Conservation (phyloP, 2,113 vertebrate genomes). For the Microcebus griseorufus region DNA sequence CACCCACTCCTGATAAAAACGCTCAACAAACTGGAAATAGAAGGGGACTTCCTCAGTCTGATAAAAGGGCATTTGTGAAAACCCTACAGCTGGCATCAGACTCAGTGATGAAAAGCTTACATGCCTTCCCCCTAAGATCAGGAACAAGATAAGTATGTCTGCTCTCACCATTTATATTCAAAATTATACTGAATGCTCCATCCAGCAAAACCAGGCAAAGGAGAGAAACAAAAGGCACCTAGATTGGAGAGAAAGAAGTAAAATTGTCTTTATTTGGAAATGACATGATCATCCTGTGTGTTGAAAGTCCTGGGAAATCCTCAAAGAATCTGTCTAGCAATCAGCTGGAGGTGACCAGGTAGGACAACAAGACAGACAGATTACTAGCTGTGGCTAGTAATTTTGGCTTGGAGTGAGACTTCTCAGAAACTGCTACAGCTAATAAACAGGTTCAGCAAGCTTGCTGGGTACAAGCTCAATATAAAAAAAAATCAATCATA, state of each 20-base stretch:
- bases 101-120: not conserved
- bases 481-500: not conserved
- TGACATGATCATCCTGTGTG: not conserved
- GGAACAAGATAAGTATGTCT: not conserved
- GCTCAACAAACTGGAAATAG: not conserved
- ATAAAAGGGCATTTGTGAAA: not conserved
- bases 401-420: not conserved
- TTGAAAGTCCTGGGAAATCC: not conserved
- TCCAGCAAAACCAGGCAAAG: not conserved
- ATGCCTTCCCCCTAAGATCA: not conserved
- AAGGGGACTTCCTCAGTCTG: not conserved
- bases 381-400: not conserved
- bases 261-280: not conserved
- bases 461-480: not conserved
- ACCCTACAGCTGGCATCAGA: not conserved
- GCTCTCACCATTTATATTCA: not conserved
- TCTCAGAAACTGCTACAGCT: not conserved
- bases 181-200: not conserved
- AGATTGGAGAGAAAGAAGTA: not conserved
- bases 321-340: not conserved
- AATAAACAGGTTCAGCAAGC: not conserved
- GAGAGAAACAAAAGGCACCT: not conserved
- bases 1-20: not conserved
- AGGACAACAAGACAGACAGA: not conserved
- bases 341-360: not conserved